Conservation (phyloP, 2,113 vertebrate species). For the Microtus ochrogaster region DNA sequence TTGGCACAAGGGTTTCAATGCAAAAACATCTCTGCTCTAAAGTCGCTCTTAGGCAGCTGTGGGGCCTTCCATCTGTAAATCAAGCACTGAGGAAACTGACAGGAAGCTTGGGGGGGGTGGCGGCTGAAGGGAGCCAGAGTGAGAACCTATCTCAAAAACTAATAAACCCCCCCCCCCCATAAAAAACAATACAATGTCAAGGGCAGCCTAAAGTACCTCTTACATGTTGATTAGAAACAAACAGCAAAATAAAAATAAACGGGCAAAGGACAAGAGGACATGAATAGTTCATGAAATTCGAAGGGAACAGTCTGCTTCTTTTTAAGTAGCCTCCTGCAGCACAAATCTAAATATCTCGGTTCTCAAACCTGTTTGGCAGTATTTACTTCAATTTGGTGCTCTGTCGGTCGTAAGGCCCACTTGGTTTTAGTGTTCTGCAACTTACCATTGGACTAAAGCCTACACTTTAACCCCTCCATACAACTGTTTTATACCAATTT, state of each 20-base stretch:
- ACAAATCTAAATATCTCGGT: neutral
- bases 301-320: neutral
- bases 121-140: neutral
- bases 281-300: constrained; percentile 1
- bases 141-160: neutral
- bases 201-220: neutral
- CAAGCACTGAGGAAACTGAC: neutral
- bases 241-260: neutral
- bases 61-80: neutral
- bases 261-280: neutral
- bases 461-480: constrained; percentile 3
- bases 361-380: neutral
- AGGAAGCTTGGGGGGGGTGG: too few relatives aligned
- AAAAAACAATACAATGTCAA: neutral
- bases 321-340: neutral
- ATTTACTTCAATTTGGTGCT: constrained; percentile 19
- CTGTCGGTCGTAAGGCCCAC: neutral
- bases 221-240: constrained; percentile 45
- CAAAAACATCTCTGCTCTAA: constrained; percentile 10
- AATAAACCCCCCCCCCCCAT: neutral
- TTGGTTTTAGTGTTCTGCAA: constrained; percentile 12
- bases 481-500: constrained; percentile 41
- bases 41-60: neutral
- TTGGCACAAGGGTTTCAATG: neutral
- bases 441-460: constrained; percentile 11